A percentile compares a stretch with the other conserved stretches of the same genome.
These are phyloP conservation scores for Mungos mungo DNA, from an alignment of 2,113 vertebrate species.

Conservation along the genomic window DNA sequence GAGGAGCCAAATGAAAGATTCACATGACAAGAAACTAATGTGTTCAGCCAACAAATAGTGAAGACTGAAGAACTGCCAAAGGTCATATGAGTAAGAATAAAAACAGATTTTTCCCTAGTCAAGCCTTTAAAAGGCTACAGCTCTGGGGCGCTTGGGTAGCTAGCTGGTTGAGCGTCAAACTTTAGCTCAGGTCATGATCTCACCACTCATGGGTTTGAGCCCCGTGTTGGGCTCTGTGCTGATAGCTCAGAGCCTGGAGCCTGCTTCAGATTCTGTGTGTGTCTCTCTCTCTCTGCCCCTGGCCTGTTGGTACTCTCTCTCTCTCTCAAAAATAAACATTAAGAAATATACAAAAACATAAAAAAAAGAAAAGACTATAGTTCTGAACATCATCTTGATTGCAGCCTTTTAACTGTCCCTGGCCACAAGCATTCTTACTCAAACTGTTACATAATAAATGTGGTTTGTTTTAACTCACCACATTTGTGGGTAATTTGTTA, in stretches of 20 bases:
- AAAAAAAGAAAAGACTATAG: no score
- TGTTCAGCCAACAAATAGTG: neutral
- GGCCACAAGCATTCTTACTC: neutral
- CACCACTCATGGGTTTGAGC: no score
- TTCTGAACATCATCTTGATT: neutral
- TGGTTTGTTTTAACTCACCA: neutral
- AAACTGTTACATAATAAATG: neutral
- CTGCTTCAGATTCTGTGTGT: no score
- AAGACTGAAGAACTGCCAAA: neutral
- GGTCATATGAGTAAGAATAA: neutral
- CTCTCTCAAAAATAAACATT: no score
- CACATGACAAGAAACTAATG: neutral
- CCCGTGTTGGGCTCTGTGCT: no score
- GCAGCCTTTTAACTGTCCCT: rapidly evolving
- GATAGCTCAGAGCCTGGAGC: no score
- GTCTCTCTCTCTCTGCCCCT: no score
- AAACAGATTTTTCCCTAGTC: neutral
- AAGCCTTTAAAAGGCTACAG: neutral
- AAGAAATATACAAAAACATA: no score
- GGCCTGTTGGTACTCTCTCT: no score
- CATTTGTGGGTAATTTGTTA: neutral
- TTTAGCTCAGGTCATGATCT: no score
- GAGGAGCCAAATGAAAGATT: neutral
- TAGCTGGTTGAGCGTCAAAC: no score
- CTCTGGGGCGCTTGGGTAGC: no score